Evolutionary conservation across 1,140 invertebrate genomes (phyloP).

Genomic region (Euura saliciscinereae): DNA sequence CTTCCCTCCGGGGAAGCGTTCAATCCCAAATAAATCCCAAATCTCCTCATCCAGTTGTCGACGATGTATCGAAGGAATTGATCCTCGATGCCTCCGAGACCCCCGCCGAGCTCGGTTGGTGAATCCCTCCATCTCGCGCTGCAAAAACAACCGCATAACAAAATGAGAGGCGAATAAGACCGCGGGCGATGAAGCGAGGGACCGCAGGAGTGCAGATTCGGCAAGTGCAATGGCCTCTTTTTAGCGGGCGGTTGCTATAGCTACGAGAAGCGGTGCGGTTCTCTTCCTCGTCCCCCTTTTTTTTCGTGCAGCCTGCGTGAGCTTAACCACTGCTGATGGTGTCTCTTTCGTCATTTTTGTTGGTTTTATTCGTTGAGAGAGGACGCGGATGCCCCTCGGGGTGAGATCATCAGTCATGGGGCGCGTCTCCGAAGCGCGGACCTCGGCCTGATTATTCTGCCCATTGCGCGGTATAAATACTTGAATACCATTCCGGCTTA

Average conservation of each 20-base stretch:
- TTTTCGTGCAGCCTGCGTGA: neutral
- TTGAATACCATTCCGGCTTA: neutral
- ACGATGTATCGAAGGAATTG: too few relatives aligned
- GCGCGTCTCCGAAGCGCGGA: too few relatives aligned
- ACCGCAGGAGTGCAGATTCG: conserved; percentile 54
- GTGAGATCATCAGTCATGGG: neutral
- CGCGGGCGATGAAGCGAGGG: neutral
- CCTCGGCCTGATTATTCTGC: conserved; percentile 16
- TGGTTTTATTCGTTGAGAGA: conserved; percentile 7
- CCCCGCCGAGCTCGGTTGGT: too few relatives aligned
- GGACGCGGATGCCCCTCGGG: neutral
- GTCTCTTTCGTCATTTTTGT: too few relatives aligned
- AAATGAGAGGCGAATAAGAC: neutral
- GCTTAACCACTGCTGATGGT: neutral
- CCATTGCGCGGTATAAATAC: conserved; percentile 19
- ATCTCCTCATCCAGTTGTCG: neutral
- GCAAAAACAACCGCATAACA: neutral
- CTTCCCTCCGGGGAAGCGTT: neutral
- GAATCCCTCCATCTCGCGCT: neutral
- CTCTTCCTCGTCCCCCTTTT: too few relatives aligned
- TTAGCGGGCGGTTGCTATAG: conserved; percentile 48
- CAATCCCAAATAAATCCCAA: neutral
- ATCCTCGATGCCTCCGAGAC: too few relatives aligned
- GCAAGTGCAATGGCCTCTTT: conserved; percentile 55
- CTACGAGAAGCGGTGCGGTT: conserved; percentile 26